Conservation (phyloP, 2,113 vertebrate species). For the Myodes glareolus region DNA sequence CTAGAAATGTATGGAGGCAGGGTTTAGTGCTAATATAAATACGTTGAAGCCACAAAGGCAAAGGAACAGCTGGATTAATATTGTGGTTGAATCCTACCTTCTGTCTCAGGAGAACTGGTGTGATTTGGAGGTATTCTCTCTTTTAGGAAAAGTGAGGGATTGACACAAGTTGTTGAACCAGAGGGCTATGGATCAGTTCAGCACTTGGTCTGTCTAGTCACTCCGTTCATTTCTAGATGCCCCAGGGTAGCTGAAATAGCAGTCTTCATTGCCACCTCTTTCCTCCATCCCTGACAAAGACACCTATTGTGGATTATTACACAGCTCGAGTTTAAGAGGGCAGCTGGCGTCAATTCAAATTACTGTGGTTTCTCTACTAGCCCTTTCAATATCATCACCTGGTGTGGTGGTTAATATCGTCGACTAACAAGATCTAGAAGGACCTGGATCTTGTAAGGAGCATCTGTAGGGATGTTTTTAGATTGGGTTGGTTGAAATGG, state of each 20-base stretch:
- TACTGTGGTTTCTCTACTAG: neutral
- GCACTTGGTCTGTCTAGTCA: neutral
- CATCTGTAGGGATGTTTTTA: neutral
- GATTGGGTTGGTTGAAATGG: neutral
- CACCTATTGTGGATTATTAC: neutral
- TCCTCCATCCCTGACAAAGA: neutral
- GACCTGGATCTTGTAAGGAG: neutral
- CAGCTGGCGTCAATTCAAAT: neutral
- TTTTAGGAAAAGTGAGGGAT: neutral
- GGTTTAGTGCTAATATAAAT: neutral
- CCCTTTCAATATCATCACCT: neutral
- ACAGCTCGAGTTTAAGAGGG: neutral
- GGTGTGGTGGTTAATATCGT: neutral
- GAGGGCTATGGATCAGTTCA: neutral
- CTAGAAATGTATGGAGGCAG: neutral
- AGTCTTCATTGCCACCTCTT: neutral
- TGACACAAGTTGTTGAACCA: neutral
- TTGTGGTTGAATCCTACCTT: neutral
- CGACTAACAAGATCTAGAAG: neutral
- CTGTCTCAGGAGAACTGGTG: neutral
- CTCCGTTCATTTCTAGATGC: neutral
- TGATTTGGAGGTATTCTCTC: neutral
- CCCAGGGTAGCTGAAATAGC: neutral
- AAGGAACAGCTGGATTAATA: neutral
- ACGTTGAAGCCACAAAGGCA: neutral